These are phyloP conservation scores for Drosophila athabasca DNA, from an alignment of 1,140 invertebrate genomes.

Conservation along the genomic window DNA sequence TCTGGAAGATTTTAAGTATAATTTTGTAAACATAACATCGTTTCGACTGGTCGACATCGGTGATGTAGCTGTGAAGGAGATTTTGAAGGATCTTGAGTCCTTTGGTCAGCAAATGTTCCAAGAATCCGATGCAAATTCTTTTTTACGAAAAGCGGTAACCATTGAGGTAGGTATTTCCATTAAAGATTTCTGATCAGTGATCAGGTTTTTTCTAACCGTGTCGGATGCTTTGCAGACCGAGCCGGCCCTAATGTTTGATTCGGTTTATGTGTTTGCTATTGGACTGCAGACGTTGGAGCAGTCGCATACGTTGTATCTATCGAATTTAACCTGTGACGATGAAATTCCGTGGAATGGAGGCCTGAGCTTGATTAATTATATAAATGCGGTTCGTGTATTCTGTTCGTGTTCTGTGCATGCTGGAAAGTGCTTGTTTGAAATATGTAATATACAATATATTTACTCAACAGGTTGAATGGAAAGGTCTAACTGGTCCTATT, in stretches of 20 bases:
- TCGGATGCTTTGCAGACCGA: conserved; percentile 88
- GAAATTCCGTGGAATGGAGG: conserved; percentile 94
- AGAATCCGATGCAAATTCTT: conserved; percentile 6
- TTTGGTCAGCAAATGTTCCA: conserved; percentile 37
- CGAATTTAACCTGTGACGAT: conserved; percentile 92
- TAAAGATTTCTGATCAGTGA: not conserved
- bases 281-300: conserved; percentile 91
- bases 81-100: conserved; percentile 91
- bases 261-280: conserved; percentile 93
- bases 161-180: conserved; percentile 62
- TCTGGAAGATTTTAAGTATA: conserved; percentile 96
- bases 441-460: too few species aligned
- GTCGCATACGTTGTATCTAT: conserved; percentile 84
- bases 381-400: conserved; percentile 91
- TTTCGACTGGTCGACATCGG: conserved; percentile 93
- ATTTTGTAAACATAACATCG: conserved; percentile 96
- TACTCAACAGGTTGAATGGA: conserved; percentile 73
- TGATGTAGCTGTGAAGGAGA: conserved; percentile 89
- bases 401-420: too few species aligned
- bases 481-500: conserved; percentile 94
- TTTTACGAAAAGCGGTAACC: conserved; percentile 23
- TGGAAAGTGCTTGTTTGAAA: too few species aligned
- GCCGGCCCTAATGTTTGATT: conserved; percentile 95
- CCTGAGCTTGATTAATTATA: conserved; percentile 94
- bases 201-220: too few species aligned